Base-by-base conservation (phyloP, 2,113 vertebrate genomes). In the Tautogolabrus adspersus region DNA sequence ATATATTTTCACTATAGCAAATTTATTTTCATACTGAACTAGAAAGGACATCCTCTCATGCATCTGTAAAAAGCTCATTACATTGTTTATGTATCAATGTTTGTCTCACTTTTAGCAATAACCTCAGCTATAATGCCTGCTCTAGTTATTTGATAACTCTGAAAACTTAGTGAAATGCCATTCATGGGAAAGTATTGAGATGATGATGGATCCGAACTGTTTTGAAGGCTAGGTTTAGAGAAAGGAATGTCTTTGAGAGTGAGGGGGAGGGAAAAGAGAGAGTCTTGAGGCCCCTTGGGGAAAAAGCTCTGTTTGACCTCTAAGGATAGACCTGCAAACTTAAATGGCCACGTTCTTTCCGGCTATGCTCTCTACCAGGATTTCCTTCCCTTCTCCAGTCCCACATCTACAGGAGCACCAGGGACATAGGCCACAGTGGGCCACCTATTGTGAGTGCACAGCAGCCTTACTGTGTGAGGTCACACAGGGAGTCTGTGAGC, bases 391-490 rank as follows among this genome's bases (percentile, higher is more conserved):
- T 90, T 90, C 89, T 87, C 77, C 63, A 77, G 82, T 65, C 89
- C 78, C 74, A 75, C 84, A 71, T 81, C 83, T 87, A 88, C 87
- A 72, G 85, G 82, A 89, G 86, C 81, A 65, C 79, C 79, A 86
- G 92, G 81, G 87, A 88, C 82, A 49, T 70, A 76, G 82, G 82
- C 84, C 84, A 67, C 82, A 72, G 66, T 86, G 83, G 85, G 87
- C 89, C 81, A 89, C 91, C 93, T 91, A 95, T 94, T 94, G 94
- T 95, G 90, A 93, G 78, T 46, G 16, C 71, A 76, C 77, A 86
- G 75, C 72, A 79, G 84, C 69, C 88, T 89, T 81, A 72, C 82
- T 81, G 21, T 74, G 89, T 94, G 90, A 94, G 93, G 91, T 94
- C 93, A 94, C 90, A 87, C 88, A 68, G 79, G 89, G 92, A 94